Percentiles rank a stretch among this genome's conserved stretches.
Conservation (phyloP, 2,113 vertebrate genomes). For the Chionomys nivalis region DNA sequence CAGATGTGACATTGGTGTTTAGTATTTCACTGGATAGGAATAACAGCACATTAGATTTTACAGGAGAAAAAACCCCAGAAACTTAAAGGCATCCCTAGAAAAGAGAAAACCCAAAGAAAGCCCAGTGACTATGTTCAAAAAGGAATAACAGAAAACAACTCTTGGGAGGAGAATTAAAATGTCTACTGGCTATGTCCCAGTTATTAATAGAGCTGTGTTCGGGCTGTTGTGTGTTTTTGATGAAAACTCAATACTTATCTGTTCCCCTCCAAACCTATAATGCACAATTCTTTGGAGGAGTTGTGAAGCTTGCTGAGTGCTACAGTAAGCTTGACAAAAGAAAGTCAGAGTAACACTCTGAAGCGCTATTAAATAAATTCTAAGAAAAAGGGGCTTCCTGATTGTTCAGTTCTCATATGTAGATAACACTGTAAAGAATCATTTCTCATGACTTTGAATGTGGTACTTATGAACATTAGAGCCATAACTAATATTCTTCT, state of each 20-base stretch:
- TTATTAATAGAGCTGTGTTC: not conserved
- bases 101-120: not conserved
- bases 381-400: not conserved
- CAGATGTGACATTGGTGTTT: not conserved
- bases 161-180: conserved; percentile 9
- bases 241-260: not conserved
- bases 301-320: not conserved
- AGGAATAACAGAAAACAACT: not conserved
- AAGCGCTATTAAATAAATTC: not conserved
- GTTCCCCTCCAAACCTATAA: not conserved
- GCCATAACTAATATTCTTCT: not conserved
- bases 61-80: not conserved
- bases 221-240: not conserved
- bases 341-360: not conserved
- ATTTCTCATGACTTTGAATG: not conserved
- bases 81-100: not conserved
- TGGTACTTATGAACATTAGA: not conserved
- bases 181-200: not conserved
- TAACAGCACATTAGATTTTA: not conserved
- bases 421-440: not conserved
- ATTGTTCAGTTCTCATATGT: not conserved
- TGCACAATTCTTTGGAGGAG: not conserved
- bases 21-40: not conserved
- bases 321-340: not conserved
- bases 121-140: rapidly evolving